These are phyloP conservation scores for Moxostoma hubbsi DNA, from an alignment of 2,797 vertebrate genomes.

Conservation along the genomic window DNA sequence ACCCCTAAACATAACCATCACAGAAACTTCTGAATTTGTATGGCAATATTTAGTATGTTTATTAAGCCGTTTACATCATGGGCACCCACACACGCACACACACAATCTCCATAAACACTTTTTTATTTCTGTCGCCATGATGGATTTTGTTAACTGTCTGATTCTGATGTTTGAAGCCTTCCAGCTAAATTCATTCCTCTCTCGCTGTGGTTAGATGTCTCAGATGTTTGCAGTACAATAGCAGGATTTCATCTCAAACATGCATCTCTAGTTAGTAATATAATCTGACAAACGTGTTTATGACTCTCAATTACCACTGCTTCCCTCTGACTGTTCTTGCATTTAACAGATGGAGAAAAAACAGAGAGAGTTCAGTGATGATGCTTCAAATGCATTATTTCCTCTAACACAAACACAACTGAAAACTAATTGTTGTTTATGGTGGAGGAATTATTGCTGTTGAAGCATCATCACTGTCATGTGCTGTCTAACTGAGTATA, in stretches of 20 bases:
- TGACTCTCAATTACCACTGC: not conserved
- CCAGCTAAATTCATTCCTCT: not conserved
- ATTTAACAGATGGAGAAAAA: not conserved
- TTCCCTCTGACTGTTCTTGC: constrained; percentile 4
- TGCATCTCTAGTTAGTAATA: constrained; percentile 16
- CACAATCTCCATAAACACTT: not conserved
- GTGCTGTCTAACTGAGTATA: too few relatives aligned
- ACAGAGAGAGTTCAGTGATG: not conserved
- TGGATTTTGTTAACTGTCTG: constrained; percentile 32
- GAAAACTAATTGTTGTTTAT: too few relatives aligned
- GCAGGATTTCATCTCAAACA: constrained; percentile 22
- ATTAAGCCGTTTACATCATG: not conserved
- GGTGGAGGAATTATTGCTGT: too few relatives aligned
- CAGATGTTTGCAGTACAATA: constrained; percentile 9
- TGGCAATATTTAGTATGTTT: not conserved
- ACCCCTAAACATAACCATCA: too few relatives aligned
- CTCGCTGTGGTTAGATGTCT: constrained; percentile 10
- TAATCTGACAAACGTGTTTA: constrained; percentile 38
- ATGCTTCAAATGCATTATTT: too few relatives aligned
- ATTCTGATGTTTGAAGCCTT: constrained; percentile 27
- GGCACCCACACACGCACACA: not conserved
- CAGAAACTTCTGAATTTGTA: too few relatives aligned
- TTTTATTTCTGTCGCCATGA: not conserved
- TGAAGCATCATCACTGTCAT: not conserved
- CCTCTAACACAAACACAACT: too few relatives aligned